Percentiles rank a stretch among this genome's conserved stretches.
phyloP scores from a whole-genome alignment of 1,140 invertebrate genomes.

The Drosophila navojoa region DNA sequence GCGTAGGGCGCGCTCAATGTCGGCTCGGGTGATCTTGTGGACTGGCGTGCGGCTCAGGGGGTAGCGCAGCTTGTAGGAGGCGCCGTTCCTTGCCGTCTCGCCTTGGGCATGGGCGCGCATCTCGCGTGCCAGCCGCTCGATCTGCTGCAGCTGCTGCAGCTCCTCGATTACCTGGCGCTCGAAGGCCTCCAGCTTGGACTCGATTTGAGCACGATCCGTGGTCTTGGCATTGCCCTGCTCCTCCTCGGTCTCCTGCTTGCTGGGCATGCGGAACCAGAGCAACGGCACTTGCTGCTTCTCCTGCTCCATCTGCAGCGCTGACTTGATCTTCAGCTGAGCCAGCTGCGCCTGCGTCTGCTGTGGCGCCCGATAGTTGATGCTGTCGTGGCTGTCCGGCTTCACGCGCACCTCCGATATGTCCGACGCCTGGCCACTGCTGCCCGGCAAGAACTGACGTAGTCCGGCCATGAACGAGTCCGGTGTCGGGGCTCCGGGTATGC shows the following conservation, averaged over 20 bases:
- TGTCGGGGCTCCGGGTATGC: constrained; percentile 5
- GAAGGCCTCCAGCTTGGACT: constrained; percentile 64
- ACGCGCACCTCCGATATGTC: constrained; percentile 76
- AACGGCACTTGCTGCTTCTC: constrained; percentile 47
- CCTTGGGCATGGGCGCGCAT: constrained; percentile 52
- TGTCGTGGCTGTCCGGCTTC: constrained; percentile 35
- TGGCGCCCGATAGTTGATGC: constrained; percentile 10
- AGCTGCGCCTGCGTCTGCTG: constrained; percentile 27
- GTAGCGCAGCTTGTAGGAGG: constrained; percentile 51
- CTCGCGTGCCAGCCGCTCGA: constrained; percentile 69
- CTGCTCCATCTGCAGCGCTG: constrained; percentile 34
- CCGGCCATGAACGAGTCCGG: constrained; percentile 32
- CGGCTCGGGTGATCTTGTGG: constrained; percentile 70
- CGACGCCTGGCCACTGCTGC: constrained; percentile 47
- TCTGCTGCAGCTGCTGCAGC: constrained; percentile 67
- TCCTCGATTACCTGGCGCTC: constrained; percentile 74
- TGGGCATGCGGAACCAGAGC: constrained; percentile 64
- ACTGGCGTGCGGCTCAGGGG: constrained; percentile 67
- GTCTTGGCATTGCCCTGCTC: constrained; percentile 12
- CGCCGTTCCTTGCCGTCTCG: background rate
- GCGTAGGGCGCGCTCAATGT: constrained; percentile 69
- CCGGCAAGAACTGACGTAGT: constrained; percentile 42
- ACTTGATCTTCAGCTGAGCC: constrained; percentile 53
- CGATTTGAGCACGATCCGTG: constrained; percentile 49
- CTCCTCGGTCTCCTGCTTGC: background rate